Percentiles rank a stretch among this genome's conserved stretches.
Conservation (phyloP, 1,140 invertebrate species). For the Diprion similis region DNA sequence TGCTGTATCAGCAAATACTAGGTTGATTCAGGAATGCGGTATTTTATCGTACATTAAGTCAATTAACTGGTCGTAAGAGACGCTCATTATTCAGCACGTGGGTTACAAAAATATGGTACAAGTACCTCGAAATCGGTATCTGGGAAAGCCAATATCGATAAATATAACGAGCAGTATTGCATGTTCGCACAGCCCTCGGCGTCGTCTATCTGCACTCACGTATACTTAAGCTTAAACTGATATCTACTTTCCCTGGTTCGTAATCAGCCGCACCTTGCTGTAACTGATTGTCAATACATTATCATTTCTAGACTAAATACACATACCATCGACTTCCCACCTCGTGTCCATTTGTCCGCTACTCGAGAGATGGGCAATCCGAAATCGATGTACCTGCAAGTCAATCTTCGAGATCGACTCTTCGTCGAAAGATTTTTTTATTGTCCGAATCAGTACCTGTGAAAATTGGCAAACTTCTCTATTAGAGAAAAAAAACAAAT, state of each 20-base stretch:
- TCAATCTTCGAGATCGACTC: too few relatives aligned
- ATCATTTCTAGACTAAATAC: background rate
- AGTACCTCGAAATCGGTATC: background rate
- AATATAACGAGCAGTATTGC: background rate
- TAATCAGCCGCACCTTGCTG: background rate
- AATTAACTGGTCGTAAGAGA: background rate
- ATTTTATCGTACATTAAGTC: constrained; percentile 8
- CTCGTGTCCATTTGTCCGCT: too few relatives aligned
- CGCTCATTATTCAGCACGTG: background rate
- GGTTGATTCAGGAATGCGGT: background rate
- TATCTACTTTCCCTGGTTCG: background rate
- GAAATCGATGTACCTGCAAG: too few relatives aligned
- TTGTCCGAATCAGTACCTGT: too few relatives aligned
- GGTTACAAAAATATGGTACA: background rate
- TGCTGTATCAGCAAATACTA: background rate
- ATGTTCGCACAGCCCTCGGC: background rate
- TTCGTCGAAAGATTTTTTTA: too few relatives aligned
- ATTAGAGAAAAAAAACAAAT: too few relatives aligned
- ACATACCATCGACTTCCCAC: too few relatives aligned
- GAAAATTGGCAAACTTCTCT: too few relatives aligned
- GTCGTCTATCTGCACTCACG: background rate
- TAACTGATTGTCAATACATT: background rate
- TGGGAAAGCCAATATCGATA: background rate
- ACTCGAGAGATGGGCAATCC: too few relatives aligned
- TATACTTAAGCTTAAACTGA: background rate